Percentiles rank a stretch among this genome's conserved stretches.
These are phyloP conservation scores for Tachina grossa DNA, from an alignment of 2,888 invertebrate genomes.

Conservation along the genomic window DNA sequence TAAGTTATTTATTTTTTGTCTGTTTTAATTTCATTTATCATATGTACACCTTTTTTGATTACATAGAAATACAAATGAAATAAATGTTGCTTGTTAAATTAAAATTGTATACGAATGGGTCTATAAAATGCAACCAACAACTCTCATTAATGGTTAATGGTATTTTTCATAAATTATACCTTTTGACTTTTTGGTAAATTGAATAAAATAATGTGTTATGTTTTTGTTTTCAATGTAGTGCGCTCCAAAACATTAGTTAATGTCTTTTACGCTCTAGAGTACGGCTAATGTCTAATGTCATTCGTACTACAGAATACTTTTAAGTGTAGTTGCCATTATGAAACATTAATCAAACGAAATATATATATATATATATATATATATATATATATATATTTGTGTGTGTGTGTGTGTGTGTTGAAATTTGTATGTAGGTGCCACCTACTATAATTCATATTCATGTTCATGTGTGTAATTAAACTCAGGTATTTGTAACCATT, in stretches of 20 bases:
- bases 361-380: not conserved
- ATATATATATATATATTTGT: not conserved
- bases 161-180: constrained; percentile 69
- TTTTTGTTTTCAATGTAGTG: constrained; percentile 28
- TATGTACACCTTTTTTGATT: constrained; percentile 63
- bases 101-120: constrained; percentile 16
- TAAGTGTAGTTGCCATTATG: constrained; percentile 60
- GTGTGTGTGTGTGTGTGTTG: not conserved
- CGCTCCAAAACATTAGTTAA: constrained; percentile 64
- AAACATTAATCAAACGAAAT: constrained; percentile 66
- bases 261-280: constrained; percentile 60
- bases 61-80: constrained; percentile 32
- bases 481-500: constrained; percentile 64
- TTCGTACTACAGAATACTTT: constrained; percentile 10
- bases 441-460: constrained; percentile 37
- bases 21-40: constrained; percentile 68
- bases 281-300: constrained; percentile 48
- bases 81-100: constrained; percentile 42
- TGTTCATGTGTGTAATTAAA: constrained; percentile 12
- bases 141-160: not conserved
- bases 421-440: constrained; percentile 32
- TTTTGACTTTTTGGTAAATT: constrained; percentile 69
- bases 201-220: constrained; percentile 66
- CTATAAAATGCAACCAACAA: constrained; percentile 9
- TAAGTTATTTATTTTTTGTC: constrained; percentile 9